Percentiles rank a stretch among this genome's conserved stretches.
Conservation (phyloP, 64 coral and sea anemone genomes). For the Montipora capricornis region DNA sequence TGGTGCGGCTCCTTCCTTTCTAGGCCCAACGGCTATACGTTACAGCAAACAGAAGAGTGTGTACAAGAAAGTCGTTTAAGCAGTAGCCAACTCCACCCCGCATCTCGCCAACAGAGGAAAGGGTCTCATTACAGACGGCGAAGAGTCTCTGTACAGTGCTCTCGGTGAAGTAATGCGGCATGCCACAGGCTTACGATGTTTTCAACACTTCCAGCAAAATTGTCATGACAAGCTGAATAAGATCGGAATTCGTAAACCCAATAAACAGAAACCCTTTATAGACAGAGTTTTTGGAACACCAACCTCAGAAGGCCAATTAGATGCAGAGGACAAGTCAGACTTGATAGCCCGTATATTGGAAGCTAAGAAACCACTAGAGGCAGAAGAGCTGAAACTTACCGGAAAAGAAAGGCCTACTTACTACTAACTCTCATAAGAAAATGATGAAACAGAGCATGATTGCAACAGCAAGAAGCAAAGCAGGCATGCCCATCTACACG, state of each 20-base stretch:
- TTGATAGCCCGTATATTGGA: background rate
- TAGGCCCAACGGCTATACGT: background rate
- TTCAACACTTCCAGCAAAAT: background rate
- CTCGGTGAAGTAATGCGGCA: background rate
- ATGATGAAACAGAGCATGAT: conserved; percentile 28
- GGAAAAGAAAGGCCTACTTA: background rate
- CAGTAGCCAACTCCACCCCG: background rate
- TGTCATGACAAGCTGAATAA: background rate
- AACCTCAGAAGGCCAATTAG: background rate
- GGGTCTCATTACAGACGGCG: background rate
- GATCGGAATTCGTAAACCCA: background rate
- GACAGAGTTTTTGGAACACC: background rate
- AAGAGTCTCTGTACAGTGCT: background rate
- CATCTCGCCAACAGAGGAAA: background rate
- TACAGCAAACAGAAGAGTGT: background rate
- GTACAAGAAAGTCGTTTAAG: background rate
- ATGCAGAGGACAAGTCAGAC: background rate
- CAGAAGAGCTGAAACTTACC: background rate
- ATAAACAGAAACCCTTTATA: background rate
- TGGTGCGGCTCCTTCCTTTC: background rate
- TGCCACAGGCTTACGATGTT: background rate
- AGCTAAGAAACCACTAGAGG: background rate
- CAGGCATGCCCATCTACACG: background rate
- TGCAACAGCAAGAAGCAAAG: background rate
- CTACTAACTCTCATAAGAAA: background rate